Percentiles rank a stretch among this genome's conserved stretches.
Evolutionary conservation across 2,113 vertebrate species (phyloP).

Genomic region (Budorcas taxicolor): DNA sequence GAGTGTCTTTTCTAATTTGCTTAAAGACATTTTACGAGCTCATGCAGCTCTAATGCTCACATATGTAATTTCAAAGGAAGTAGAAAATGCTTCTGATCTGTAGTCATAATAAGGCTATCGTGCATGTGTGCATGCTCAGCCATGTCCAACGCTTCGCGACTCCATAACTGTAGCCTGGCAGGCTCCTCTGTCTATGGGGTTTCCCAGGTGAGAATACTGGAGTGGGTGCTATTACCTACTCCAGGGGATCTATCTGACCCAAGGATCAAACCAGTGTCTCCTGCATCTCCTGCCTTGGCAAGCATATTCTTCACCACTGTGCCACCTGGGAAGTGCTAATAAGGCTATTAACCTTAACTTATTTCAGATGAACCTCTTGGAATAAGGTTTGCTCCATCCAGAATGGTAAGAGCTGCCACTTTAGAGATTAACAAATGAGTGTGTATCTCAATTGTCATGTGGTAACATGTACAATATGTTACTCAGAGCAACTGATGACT

Average conservation of each 20-base stretch:
- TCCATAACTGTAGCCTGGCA: neutral
- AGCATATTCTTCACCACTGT: neutral
- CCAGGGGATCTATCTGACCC: neutral
- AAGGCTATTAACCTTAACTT: neutral
- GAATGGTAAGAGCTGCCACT: constrained; percentile 27
- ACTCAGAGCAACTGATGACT: constrained; percentile 58
- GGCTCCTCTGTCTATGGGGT: neutral
- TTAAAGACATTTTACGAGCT: neutral
- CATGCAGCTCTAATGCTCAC: neutral
- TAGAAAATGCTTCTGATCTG: constrained; percentile 5
- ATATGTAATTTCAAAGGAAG: neutral
- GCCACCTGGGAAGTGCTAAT: neutral
- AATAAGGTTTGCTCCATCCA: neutral
- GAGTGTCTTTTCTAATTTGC: neutral
- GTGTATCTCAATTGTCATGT: constrained; percentile 50
- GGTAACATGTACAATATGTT: constrained; percentile 48
- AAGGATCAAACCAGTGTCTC: neutral
- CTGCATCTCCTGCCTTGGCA: neutral
- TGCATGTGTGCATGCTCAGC: neutral
- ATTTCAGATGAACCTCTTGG: constrained; percentile 10
- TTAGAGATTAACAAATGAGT: neutral
- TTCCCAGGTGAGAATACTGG: neutral
- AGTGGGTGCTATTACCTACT: neutral
- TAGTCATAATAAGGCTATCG: neutral
- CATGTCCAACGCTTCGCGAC: accelerated